A percentile compares a stretch with the other conserved stretches of the same genome.
These are phyloP conservation scores for Alosa sapidissima DNA, from an alignment of 2,797 vertebrate genomes.

Conservation along the genomic window DNA sequence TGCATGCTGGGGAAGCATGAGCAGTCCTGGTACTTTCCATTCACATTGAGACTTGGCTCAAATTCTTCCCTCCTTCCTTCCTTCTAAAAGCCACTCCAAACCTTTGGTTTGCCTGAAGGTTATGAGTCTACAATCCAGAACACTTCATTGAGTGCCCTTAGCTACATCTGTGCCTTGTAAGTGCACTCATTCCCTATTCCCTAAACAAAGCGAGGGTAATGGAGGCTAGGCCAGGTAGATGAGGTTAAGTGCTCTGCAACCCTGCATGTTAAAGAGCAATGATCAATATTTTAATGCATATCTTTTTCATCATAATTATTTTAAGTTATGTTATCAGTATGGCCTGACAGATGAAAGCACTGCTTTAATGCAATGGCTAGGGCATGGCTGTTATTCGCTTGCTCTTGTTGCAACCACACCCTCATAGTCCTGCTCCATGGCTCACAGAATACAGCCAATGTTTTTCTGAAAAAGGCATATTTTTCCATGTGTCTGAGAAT, in stretches of 20 bases:
- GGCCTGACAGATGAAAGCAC: not conserved
- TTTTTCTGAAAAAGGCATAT: not conserved
- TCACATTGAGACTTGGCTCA: not conserved
- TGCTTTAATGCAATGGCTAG: not conserved
- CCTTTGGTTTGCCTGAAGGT: not conserved
- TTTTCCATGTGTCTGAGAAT: not conserved
- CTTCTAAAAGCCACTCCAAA: not conserved
- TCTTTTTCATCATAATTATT: conserved; percentile 14
- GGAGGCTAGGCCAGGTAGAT: not conserved
- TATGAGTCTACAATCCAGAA: not conserved
- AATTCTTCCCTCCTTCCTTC: not conserved
- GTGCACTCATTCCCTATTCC: not conserved
- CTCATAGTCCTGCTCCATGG: not conserved
- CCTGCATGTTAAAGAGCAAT: not conserved
- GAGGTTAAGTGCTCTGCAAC: not conserved
- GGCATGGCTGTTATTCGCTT: not conserved
- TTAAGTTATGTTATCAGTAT: not conserved
- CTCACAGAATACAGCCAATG: not conserved
- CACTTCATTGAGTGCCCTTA: not conserved
- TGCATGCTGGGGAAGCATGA: not conserved
- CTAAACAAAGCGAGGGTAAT: not conserved
- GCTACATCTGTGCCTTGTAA: not conserved
- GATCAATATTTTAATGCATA: not conserved
- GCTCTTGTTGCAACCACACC: not conserved
- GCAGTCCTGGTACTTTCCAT: not conserved